Base-by-base conservation (phyloP, 2,797 vertebrate genomes). In the Sebastes jordani region DNA sequence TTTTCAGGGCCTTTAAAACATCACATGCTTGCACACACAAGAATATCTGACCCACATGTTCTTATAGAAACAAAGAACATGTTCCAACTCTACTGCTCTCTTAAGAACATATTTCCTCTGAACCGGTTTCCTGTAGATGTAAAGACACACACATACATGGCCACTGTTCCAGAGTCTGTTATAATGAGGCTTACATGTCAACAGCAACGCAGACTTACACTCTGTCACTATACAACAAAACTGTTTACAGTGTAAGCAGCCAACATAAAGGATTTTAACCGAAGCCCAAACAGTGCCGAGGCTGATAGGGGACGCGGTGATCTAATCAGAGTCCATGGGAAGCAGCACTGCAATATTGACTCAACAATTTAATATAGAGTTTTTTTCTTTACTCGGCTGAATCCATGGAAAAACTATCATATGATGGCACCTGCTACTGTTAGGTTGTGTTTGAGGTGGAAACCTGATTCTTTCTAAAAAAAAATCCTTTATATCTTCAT, bases 171-270 rank as follows among this genome's bases (percentile, higher is more conserved):
- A 42, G 87, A 65, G 82, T 84, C 64, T 66, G 86, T 84, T 84
- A 67, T 82, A 84, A 83, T 71, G 27, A 80, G 66, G 81, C 91
- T 91, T 86, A 92, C 76, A 92, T 93, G 87, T 94, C 92, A 94
- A 93, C 91, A 91, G 23, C 1, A 23, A 38, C 11, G 10, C 55
- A 36, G 81, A 84, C 67, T 80, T 72, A 84, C 69, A 23, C 75
- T 46, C 54, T 87, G 83, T 89, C 76, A 58, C 87, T 75, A 94
- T 90, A 93, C 88, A 89, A 18, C 25, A 22, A 8, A 79, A 82
- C 74, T 93, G 90, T 89, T 90, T 75, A 78, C 86, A 91, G 87
- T 91, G 88, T 91, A 89, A 95, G 89, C 93, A 95, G 81, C 72
- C 80, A 56, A 72, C 89, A 84, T 42, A 75, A 82, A 71, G 82